Evolutionary conservation across 2,797 vertebrate genomes (phyloP).

Genomic region (Neostethus bicornis): DNA sequence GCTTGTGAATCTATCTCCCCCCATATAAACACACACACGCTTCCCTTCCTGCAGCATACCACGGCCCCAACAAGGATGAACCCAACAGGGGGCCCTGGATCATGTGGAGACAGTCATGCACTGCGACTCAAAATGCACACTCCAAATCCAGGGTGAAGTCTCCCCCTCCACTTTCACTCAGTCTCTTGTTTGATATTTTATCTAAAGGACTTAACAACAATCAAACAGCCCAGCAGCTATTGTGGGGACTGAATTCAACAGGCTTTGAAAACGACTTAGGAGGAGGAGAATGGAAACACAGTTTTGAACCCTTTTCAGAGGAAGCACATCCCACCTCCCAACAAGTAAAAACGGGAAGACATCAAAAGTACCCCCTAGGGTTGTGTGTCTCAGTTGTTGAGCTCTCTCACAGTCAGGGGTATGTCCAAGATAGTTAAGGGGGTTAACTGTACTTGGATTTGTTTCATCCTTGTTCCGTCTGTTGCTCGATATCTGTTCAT

Average conservation of each 20-base stretch:
- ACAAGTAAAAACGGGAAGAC: conserved; percentile 64
- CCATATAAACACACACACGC: too few relatives aligned
- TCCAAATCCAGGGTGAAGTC: conserved; percentile 54
- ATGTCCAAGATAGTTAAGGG: conserved; percentile 67
- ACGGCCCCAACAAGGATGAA: conserved; percentile 60
- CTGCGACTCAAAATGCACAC: conserved; percentile 60
- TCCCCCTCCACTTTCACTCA: conserved; percentile 19
- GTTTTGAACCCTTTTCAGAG: conserved; percentile 68
- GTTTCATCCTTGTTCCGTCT: conserved; percentile 59
- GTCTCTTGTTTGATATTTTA: conserved; percentile 77
- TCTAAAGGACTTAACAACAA: conserved; percentile 74
- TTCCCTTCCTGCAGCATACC: conserved; percentile 48
- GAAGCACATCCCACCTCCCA: conserved; percentile 49
- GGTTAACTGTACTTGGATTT: conserved; percentile 76
- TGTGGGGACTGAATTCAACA: conserved; percentile 65
- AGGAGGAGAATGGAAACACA: conserved; percentile 62
- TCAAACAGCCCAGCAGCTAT: conserved; percentile 69
- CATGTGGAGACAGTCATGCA: conserved; percentile 47
- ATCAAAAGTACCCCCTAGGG: conserved; percentile 71
- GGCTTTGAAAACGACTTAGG: conserved; percentile 74
- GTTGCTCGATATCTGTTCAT: conserved; percentile 26
- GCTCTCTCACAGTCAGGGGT: conserved; percentile 71
- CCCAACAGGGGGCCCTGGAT: conserved; percentile 65
- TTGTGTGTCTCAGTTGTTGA: conserved; percentile 68
- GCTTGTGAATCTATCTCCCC: conserved; percentile 27